Evolutionary conservation across 1,140 invertebrate species (phyloP).

Genomic region (Tetramorium parvispinum): DNA sequence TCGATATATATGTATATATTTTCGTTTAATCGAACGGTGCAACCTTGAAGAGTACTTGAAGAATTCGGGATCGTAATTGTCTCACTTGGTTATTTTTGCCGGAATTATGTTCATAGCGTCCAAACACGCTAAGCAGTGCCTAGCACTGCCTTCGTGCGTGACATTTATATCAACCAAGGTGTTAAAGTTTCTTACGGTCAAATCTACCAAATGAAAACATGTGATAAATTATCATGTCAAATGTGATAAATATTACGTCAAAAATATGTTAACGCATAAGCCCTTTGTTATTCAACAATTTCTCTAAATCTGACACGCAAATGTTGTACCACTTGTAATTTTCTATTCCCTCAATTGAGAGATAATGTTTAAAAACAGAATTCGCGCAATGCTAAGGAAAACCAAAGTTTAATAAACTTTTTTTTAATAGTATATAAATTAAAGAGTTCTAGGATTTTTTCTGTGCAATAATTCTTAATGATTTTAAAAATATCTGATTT

Average conservation of each 20-base stretch:
- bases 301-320: neutral
- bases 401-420: neutral
- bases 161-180: slow-evolving; percentile 14
- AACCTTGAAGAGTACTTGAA: slow-evolving; percentile 53
- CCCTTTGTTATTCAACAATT: neutral
- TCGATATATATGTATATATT: neutral
- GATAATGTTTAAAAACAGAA: neutral
- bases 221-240: too few relatives aligned
- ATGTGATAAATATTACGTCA: too few relatives aligned
- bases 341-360: neutral
- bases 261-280: too few relatives aligned
- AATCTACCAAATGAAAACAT: neutral
- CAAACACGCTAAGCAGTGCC: slow-evolving; percentile 70
- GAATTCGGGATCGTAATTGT: slow-evolving; percentile 48
- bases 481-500: neutral
- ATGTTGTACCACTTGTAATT: neutral
- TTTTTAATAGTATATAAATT: neutral
- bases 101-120: slow-evolving; percentile 58
- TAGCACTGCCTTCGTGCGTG: slow-evolving; percentile 7
- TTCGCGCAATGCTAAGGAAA: neutral
- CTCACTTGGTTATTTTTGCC: slow-evolving; percentile 37
- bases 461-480: too few relatives aligned
- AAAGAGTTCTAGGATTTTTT: too few relatives aligned
- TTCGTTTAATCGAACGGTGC: slow-evolving; percentile 18
- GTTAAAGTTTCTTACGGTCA: neutral